These are phyloP conservation scores for Malurus leucopterus DNA, from an alignment of 2,797 vertebrate species.

Conservation along the genomic window DNA sequence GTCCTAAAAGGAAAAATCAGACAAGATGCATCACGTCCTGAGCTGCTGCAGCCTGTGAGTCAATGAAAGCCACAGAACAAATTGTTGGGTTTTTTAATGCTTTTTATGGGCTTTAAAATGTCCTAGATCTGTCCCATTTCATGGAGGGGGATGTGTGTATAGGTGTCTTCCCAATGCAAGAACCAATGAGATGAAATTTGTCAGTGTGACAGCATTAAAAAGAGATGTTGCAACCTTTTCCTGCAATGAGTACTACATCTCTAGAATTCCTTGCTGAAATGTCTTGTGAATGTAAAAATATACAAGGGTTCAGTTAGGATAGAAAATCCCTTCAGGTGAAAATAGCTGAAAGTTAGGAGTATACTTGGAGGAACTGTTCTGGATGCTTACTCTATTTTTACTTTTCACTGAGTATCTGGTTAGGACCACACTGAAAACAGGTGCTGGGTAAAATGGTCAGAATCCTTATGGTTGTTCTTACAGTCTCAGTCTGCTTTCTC, in stretches of 20 bases:
- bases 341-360: background rate
- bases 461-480: background rate
- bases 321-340: background rate
- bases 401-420: background rate
- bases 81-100: background rate
- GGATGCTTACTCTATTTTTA: background rate
- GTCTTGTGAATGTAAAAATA: background rate
- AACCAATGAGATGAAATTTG: background rate
- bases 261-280: background rate
- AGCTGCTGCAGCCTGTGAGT: slow-evolving; percentile 95
- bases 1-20: slow-evolving; percentile 90
- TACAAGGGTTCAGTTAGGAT: background rate
- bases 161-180: background rate
- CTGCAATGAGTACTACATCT: background rate
- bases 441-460: background rate
- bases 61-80: accelerated
- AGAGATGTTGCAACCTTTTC: background rate
- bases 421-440: background rate
- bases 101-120: background rate
- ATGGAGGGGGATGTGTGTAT: accelerated
- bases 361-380: background rate
- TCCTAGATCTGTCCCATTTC: background rate
- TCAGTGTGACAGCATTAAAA: background rate
- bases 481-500: background rate
- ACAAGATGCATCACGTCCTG: slow-evolving; percentile 86